Evolutionary conservation across 2,113 vertebrate genomes (phyloP).

Genomic region (Rutilus rutilus): DNA sequence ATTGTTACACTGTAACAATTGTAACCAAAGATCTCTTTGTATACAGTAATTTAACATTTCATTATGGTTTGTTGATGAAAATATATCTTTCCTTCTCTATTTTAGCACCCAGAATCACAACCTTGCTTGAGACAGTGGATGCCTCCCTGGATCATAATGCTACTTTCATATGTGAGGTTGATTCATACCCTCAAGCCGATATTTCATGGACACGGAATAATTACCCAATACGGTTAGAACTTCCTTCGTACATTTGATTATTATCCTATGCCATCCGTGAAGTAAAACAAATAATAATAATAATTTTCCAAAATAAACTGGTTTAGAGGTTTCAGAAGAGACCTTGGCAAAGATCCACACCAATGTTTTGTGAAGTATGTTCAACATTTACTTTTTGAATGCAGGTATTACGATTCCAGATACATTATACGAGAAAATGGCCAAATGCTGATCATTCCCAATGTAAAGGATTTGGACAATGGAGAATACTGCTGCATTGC

Average conservation of each 20-base stretch:
- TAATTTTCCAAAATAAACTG: background rate
- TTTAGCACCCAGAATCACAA: constrained; percentile 88
- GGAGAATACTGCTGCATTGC: constrained; percentile 94
- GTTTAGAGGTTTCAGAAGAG: too few relatives aligned
- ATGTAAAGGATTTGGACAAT: constrained; percentile 87
- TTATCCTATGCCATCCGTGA: background rate
- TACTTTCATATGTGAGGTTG: constrained; percentile 94
- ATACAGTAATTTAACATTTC: background rate
- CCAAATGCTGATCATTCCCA: constrained; percentile 91
- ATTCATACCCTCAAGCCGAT: constrained; percentile 86
- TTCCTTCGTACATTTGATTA: background rate
- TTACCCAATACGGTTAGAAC: constrained; percentile 87
- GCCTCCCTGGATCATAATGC: constrained; percentile 88
- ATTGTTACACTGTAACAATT: too few relatives aligned
- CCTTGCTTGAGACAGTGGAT: constrained; percentile 91
- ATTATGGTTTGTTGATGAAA: background rate
- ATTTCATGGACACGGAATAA: constrained; percentile 95
- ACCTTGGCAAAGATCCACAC: background rate
- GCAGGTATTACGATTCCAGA: constrained; percentile 89
- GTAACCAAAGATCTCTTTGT: background rate
- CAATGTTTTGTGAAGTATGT: background rate
- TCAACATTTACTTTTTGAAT: constrained; percentile 5
- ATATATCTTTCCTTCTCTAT: background rate
- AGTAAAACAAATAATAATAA: background rate
- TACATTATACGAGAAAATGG: constrained; percentile 89